Evolutionary conservation across 2,797 vertebrate genomes (phyloP).

Genomic region (Trachops cirrhosus): DNA sequence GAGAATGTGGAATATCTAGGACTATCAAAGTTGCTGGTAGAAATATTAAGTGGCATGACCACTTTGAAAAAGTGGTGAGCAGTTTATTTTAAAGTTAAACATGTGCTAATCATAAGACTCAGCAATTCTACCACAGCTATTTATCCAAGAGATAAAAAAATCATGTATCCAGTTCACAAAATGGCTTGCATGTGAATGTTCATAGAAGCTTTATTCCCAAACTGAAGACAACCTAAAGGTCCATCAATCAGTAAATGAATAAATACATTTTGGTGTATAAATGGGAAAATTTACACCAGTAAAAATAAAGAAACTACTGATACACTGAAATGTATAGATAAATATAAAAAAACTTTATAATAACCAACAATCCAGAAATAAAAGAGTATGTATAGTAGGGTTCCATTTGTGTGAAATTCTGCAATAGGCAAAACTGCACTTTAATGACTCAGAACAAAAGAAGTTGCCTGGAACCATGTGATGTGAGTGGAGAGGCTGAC

Average conservation of each 20-base stretch:
- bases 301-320: not conserved
- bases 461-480: not conserved
- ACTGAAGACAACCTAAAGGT: not conserved
- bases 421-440: not conserved
- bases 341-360: not conserved
- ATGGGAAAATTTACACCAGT: not conserved
- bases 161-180: not conserved
- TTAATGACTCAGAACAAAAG: not conserved
- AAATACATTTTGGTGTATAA: not conserved
- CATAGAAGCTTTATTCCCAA: not conserved
- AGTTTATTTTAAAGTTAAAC: not conserved
- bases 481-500: not conserved
- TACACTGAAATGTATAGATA: not conserved
- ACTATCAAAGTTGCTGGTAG: not conserved
- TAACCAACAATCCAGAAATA: not conserved
- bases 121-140: not conserved
- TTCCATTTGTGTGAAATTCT: not conserved
- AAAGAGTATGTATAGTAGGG: rapidly evolving
- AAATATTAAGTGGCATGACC: not conserved
- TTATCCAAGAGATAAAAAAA: not conserved
- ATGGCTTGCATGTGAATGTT: not conserved
- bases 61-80: not conserved
- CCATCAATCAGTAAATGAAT: not conserved
- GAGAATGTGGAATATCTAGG: not conserved
- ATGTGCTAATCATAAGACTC: not conserved